These are phyloP conservation scores for Emydura subglobosa DNA, from an alignment of 2,113 vertebrate species.

Conservation along the genomic window DNA sequence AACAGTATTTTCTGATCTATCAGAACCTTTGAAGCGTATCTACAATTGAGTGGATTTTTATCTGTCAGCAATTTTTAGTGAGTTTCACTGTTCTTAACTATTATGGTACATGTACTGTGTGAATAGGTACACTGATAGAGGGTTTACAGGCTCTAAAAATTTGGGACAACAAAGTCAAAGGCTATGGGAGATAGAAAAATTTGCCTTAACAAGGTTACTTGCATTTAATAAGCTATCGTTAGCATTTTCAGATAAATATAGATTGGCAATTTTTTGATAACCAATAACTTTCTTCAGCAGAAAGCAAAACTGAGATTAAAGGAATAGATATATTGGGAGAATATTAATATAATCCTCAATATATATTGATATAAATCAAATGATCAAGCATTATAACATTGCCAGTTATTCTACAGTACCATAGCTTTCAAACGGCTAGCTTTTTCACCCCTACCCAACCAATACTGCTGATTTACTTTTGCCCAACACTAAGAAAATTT, in stretches of 20 bases:
- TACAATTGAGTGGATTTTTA: not conserved
- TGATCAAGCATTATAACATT: not conserved
- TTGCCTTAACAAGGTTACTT: not conserved
- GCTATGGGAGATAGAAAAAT: not conserved
- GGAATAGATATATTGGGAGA: not conserved
- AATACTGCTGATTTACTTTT: not conserved
- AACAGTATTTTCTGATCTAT: rapidly evolving
- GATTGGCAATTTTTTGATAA: not conserved
- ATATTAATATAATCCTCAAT: not conserved
- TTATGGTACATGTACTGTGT: not conserved
- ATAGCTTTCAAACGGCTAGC: not conserved
- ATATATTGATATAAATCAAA: not conserved
- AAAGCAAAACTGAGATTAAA: not conserved
- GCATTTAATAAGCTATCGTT: not conserved
- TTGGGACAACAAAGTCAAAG: not conserved
- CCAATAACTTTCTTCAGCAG: not conserved
- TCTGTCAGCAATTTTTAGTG: not conserved
- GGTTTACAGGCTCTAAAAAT: not conserved
- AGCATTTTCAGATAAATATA: not conserved
- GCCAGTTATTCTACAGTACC: not conserved
- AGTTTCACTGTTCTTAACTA: not conserved
- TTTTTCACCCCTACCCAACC: not conserved
- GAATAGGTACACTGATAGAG: not conserved
- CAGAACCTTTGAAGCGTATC: not conserved
- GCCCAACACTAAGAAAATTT: not conserved